These are phyloP conservation scores for Atherinomorus stipes DNA, from an alignment of 2,113 vertebrate species.

Conservation along the genomic window DNA sequence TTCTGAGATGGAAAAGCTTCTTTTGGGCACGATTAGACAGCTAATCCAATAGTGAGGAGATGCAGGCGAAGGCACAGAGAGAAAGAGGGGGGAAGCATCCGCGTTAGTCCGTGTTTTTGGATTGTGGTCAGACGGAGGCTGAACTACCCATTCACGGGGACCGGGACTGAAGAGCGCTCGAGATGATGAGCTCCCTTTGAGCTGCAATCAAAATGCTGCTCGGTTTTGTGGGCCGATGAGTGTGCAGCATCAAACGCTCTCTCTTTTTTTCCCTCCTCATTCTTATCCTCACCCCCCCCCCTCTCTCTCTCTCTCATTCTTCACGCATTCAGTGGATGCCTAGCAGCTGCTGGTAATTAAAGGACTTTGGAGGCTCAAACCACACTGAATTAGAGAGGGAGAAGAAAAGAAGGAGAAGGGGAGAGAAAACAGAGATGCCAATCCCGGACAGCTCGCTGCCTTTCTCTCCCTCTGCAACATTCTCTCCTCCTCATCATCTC, in stretches of 20 bases:
- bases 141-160: conserved; percentile 56
- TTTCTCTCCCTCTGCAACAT: conserved; percentile 20
- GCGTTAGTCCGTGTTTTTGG: conserved; percentile 58
- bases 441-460: conserved; percentile 45
- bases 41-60: conserved; percentile 52
- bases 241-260: conserved; percentile 67
- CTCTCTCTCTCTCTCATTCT: conserved; percentile 47
- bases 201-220: conserved; percentile 77
- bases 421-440: conserved; percentile 49
- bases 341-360: conserved; percentile 84
- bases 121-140: conserved; percentile 62
- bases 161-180: conserved; percentile 69
- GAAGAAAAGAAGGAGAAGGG: conserved; percentile 49
- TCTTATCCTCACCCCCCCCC: conserved; percentile 29
- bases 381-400: conserved; percentile 61
- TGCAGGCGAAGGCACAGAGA: conserved; percentile 13
- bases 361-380: conserved; percentile 72
- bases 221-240: conserved; percentile 68
- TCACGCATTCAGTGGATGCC: conserved; percentile 64
- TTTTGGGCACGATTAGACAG: conserved; percentile 61
- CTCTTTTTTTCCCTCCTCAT: conserved; percentile 52
- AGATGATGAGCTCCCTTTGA: conserved; percentile 80
- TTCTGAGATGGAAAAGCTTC: conserved; percentile 63
- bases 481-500: conserved; percentile 50
- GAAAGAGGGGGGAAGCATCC: conserved; percentile 21